Conservation (phyloP, 2,113 vertebrate genomes). For the Vireo altiloquus region DNA sequence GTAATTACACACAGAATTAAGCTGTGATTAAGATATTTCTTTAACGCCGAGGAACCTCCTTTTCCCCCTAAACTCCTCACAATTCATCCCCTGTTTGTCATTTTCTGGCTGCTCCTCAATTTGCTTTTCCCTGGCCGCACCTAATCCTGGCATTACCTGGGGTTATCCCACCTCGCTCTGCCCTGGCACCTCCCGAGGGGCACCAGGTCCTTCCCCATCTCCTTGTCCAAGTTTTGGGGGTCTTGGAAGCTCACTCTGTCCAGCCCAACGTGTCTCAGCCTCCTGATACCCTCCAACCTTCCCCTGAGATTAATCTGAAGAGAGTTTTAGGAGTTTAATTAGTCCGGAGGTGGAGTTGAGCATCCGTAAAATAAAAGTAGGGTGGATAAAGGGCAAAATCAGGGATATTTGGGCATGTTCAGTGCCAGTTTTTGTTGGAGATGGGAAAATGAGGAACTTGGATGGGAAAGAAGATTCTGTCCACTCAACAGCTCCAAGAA, state of each 20-base stretch:
- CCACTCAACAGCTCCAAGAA: not conserved
- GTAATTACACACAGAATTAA: conserved; percentile 60
- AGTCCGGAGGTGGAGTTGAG: not conserved
- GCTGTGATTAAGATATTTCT: conserved; percentile 52
- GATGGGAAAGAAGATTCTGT: not conserved
- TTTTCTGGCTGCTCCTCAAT: not conserved
- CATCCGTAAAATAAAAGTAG: fast-evolving
- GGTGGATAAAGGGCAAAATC: not conserved
- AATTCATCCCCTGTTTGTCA: not conserved
- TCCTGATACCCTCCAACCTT: not conserved
- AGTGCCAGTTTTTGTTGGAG: not conserved
- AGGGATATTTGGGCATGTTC: not conserved
- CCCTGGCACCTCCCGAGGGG: not conserved
- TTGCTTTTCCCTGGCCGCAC: not conserved
- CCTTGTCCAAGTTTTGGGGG: not conserved
- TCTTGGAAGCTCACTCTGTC: not conserved
- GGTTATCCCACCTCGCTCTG: not conserved
- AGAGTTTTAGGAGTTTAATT: not conserved
- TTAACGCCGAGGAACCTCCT: not conserved
- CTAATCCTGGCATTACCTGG: not conserved
- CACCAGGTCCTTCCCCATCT: not conserved
- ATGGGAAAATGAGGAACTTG: not conserved
- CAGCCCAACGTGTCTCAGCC: fast-evolving
- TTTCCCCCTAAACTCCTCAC: not conserved
- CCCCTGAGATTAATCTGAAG: not conserved